Conservation (phyloP, 2,888 invertebrate species). For the Drosophila robusta region DNA sequence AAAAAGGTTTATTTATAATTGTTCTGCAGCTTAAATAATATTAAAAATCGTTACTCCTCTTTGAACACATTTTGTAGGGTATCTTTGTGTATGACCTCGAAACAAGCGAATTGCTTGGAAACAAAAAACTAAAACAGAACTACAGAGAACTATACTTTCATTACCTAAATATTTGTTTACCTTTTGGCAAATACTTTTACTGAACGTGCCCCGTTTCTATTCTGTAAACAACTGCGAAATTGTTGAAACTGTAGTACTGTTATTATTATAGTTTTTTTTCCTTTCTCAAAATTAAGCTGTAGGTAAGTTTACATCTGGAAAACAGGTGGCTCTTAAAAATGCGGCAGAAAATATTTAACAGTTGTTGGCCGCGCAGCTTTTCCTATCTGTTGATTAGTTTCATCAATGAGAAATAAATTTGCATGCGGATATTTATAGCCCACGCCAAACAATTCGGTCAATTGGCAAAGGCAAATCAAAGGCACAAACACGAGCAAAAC, state of each 20-base stretch:
- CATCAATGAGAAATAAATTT: slow-evolving; percentile 64
- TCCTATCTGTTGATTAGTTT: slow-evolving; percentile 31
- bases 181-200: slow-evolving; percentile 16
- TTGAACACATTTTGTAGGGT: neutral
- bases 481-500: slow-evolving; percentile 42
- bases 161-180: slow-evolving; percentile 32
- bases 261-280: slow-evolving; percentile 1
- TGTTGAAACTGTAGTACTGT: slow-evolving; percentile 1
- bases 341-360: slow-evolving; percentile 9
- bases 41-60: neutral
- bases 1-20: too few species aligned
- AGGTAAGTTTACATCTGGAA: slow-evolving; percentile 26
- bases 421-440: slow-evolving; percentile 59
- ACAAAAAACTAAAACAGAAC: neutral
- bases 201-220: slow-evolving; percentile 4
- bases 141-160: slow-evolving; percentile 3
- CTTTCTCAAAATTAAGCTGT: neutral
- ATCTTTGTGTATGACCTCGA: slow-evolving; percentile 13
- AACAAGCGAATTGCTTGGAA: slow-evolving; percentile 1
- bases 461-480: slow-evolving; percentile 68
- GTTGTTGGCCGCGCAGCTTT: slow-evolving; percentile 1
- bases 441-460: slow-evolving; percentile 60
- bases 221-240: slow-evolving; percentile 50
- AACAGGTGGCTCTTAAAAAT: slow-evolving; percentile 29
- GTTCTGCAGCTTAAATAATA: too few species aligned